Evolutionary conservation across 2,113 vertebrate species (phyloP), one percentile per base, ranked within the genome.

Genomic region (Eptatretus burgeri): DNA sequence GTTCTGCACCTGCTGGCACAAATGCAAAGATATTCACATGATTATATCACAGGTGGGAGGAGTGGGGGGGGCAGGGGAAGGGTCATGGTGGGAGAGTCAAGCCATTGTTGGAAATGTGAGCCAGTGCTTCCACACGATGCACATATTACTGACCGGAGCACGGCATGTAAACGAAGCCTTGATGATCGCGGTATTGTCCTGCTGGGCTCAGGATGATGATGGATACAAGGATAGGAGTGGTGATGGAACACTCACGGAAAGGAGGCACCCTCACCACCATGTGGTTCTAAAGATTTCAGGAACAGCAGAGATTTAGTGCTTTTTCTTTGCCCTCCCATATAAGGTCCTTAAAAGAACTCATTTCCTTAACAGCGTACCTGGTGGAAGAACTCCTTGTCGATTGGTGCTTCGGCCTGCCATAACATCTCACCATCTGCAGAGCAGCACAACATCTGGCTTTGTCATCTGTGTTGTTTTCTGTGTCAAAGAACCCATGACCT

Each of bases 381-480:
- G 53, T 60, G 53, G 53, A 60, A 60, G 53, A 60, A 60, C 53
- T 60, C 53, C 9, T 60, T 16, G 11, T 60, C 18, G 16, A 60
- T 60, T 18, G 16, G 53, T 16, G 53, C 53, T n/a, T 60, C 53
- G 16, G 53, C 53, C 18, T 60, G 53, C 53, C 53, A 60, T 60
- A 18, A 60, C 16, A 60, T 18, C 9, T 16, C 16, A 8, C 53
- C 53, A 60, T 11, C 53, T 60, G 53, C 5, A 18, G 18, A 60
- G 5, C 18, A 18, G 1, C 16, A 60, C 16, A 18, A 18, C 16
- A 60, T 5, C 7, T 60, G 7, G 53, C 27, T 41, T 41, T 41
- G 27, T 41, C 27, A 41, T 41, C 27, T 41, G 27, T 7, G 7
- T 41, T 41, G 27, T 41, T 41, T 41, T 41, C 27, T 41, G 27